These are phyloP conservation scores for Deroptyus accipitrinus DNA, from an alignment of 2,113 vertebrate species.

Conservation along the genomic window DNA sequence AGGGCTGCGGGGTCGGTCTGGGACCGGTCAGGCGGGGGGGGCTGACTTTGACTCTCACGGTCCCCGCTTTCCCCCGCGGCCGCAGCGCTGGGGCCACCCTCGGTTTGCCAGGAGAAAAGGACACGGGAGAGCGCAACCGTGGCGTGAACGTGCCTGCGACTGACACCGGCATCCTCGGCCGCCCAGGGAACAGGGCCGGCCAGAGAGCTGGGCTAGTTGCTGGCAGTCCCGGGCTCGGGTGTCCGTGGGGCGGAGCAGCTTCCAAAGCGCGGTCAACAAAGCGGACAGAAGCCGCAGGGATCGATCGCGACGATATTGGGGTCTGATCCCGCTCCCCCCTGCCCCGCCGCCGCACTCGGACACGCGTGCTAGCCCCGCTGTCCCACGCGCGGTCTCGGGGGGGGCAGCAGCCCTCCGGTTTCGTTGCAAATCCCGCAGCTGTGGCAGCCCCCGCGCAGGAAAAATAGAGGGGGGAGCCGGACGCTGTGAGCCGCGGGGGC, in stretches of 20 bases:
- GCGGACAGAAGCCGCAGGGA: not conserved
- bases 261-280: not conserved
- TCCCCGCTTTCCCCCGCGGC: fast-evolving
- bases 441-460: not conserved
- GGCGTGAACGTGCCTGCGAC: not conserved
- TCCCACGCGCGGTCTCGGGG: not conserved
- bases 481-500: not conserved
- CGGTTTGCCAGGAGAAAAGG: not conserved
- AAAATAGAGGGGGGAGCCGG: not conserved
- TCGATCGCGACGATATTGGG: not conserved
- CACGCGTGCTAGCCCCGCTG: not conserved
- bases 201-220: not conserved
- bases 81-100: not conserved
- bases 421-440: constrained; percentile 18
- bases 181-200: not conserved
- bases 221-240: no score
- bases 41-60: not conserved
- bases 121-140: not conserved
- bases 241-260: not conserved
- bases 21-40: no score
- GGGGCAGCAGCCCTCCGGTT: not conserved
- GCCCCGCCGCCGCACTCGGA: not conserved
- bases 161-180: not conserved
- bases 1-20: not conserved
- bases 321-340: not conserved